phyloP scores from a whole-genome alignment of 2,797 vertebrate species.

The Scolopax rusticola region DNA sequence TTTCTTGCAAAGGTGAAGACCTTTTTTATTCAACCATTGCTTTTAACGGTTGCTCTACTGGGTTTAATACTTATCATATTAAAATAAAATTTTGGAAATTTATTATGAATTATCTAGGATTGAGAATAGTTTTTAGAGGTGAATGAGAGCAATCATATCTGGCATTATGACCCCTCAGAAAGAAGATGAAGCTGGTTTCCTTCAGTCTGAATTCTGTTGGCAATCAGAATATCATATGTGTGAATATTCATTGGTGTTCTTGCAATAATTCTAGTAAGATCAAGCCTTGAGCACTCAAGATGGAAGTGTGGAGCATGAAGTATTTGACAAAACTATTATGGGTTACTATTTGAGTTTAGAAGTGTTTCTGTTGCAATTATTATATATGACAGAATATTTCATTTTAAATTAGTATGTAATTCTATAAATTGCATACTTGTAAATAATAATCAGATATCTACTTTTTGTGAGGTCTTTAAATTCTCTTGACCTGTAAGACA shows the following conservation, averaged over 20 bases:
- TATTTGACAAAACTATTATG: background rate
- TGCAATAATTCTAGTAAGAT: background rate
- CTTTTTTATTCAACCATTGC: background rate
- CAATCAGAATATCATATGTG: background rate
- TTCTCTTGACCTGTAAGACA: slow-evolving; percentile 6
- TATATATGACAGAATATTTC: background rate
- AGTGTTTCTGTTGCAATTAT: background rate
- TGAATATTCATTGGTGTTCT: background rate
- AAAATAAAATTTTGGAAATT: background rate
- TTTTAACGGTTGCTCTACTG: background rate
- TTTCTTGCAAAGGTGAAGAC: background rate
- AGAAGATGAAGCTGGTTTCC: background rate
- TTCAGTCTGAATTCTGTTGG: background rate
- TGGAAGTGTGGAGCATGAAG: background rate
- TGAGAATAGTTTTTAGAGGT: background rate
- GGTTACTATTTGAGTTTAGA: background rate
- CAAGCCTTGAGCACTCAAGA: background rate
- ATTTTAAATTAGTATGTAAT: background rate
- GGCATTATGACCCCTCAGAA: background rate
- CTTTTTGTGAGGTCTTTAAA: slow-evolving; percentile 20
- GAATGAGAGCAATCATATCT: background rate
- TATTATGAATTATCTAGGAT: background rate
- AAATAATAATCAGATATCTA: slow-evolving; percentile 22
- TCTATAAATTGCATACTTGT: background rate
- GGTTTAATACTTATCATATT: background rate